A percentile compares a stretch with the other conserved stretches of the same genome.
These are phyloP conservation scores for Lepilemur septentrionalis DNA, from an alignment of 2,797 vertebrate genomes.

Conservation along the genomic window DNA sequence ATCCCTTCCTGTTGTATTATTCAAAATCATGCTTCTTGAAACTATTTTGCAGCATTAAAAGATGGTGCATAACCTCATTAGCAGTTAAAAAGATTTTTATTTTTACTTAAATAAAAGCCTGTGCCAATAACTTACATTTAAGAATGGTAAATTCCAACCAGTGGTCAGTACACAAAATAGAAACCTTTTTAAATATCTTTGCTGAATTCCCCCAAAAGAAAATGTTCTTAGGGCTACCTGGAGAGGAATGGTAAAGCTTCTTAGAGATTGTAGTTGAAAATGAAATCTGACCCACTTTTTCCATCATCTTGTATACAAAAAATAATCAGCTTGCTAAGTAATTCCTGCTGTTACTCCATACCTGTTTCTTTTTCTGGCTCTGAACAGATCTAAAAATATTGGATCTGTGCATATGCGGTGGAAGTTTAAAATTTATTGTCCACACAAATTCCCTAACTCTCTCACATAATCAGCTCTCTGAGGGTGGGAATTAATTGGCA, in stretches of 20 bases:
- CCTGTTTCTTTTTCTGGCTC: slow-evolving; percentile 38
- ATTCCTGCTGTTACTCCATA: slow-evolving; percentile 64
- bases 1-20: slow-evolving; percentile 31
- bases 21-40: neutral
- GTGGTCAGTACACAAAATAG: slow-evolving; percentile 7
- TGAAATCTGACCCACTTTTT: slow-evolving; percentile 81
- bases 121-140: slow-evolving; percentile 40
- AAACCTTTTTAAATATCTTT: slow-evolving; percentile 29
- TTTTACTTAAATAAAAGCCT: slow-evolving; percentile 52
- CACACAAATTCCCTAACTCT: slow-evolving; percentile 23
- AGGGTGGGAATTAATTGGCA: slow-evolving; percentile 35
- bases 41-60: neutral
- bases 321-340: slow-evolving; percentile 70
- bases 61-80: neutral
- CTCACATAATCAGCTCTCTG: slow-evolving; percentile 15
- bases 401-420: neutral
- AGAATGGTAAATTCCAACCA: slow-evolving; percentile 13
- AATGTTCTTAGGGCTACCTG: slow-evolving; percentile 47
- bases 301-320: slow-evolving; percentile 63
- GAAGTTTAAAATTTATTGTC: slow-evolving; percentile 13
- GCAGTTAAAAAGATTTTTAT: slow-evolving; percentile 50
- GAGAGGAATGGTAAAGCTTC: slow-evolving; percentile 59
- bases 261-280: slow-evolving; percentile 64
- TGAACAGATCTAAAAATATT: slow-evolving; percentile 42
- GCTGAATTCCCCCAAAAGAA: slow-evolving; percentile 48